A percentile compares a stretch with the other conserved stretches of the same genome.
phyloP scores from a whole-genome alignment of 2,888 invertebrate genomes.

The Eupithecia exiguata region DNA sequence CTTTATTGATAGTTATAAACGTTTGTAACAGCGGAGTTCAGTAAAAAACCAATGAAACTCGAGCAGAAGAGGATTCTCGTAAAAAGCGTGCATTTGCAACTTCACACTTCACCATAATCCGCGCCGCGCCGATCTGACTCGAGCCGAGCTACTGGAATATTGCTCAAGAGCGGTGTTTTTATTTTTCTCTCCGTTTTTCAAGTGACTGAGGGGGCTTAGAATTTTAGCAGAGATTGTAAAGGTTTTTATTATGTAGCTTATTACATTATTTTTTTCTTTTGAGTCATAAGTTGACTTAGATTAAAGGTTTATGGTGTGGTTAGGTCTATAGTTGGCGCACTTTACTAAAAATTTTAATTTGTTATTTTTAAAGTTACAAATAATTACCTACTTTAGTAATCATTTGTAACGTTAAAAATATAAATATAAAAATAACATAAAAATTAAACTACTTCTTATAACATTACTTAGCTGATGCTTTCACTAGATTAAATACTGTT shows the following conservation, averaged over 20 bases:
- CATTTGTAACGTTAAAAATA: no score
- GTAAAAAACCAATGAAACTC: not conserved
- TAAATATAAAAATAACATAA: no score
- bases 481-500: no score
- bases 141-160: constrained; percentile 1
- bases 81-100: constrained; percentile 9
- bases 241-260: not conserved
- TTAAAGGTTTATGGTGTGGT: not conserved
- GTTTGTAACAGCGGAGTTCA: not conserved
- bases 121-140: constrained; percentile 3
- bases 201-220: not conserved
- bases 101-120: constrained; percentile 13
- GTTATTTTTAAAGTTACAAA: no score
- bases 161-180: not conserved
- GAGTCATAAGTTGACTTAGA: not conserved
- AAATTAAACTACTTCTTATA: no score
- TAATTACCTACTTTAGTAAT: no score
- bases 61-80: not conserved
- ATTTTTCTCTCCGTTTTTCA: not conserved
- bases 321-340: no score
- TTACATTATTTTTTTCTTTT: not conserved
- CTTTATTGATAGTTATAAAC: not conserved
- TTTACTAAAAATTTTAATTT: no score
- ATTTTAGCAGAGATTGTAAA: not conserved
- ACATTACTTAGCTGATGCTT: no score